These are phyloP conservation scores for Drosophila dives DNA, from an alignment of 2,888 invertebrate species.

Conservation along the genomic window DNA sequence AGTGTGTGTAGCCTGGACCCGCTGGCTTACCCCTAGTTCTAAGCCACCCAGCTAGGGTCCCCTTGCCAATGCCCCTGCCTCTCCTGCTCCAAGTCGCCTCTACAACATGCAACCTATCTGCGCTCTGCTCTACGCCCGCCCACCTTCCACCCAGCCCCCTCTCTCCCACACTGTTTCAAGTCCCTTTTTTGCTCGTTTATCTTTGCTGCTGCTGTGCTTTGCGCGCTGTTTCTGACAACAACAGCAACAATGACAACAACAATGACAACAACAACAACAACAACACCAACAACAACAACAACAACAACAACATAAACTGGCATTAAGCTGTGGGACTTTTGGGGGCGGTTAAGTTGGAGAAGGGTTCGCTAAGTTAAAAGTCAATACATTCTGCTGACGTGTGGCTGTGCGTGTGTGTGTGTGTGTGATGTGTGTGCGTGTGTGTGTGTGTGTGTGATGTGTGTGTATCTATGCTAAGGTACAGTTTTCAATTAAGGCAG, in stretches of 20 bases:
- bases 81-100: neutral
- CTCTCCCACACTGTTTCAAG: neutral
- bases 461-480: conserved; percentile 59
- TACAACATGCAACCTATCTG: neutral
- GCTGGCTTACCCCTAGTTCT: conserved; percentile 4
- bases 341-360: conserved; percentile 20
- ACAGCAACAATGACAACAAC: conserved; percentile 1
- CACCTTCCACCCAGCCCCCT: no score
- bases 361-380: conserved; percentile 72
- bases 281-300: conserved; percentile 15
- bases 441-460: neutral
- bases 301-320: conserved; percentile 27
- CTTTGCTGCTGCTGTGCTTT: conserved; percentile 57
- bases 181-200: conserved; percentile 46
- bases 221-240: conserved; percentile 33
- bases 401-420: conserved; percentile 34
- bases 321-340: conserved; percentile 45
- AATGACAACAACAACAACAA: conserved; percentile 23
- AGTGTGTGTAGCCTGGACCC: conserved; percentile 42
- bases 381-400: conserved; percentile 76
- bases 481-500: conserved; percentile 76
- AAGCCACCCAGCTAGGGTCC: neutral
- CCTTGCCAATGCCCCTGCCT: neutral
- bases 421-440: conserved; percentile 19
- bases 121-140: conserved; percentile 1